Conservation (phyloP, 2,113 vertebrate genomes). For the Gopherus evgoodei region DNA sequence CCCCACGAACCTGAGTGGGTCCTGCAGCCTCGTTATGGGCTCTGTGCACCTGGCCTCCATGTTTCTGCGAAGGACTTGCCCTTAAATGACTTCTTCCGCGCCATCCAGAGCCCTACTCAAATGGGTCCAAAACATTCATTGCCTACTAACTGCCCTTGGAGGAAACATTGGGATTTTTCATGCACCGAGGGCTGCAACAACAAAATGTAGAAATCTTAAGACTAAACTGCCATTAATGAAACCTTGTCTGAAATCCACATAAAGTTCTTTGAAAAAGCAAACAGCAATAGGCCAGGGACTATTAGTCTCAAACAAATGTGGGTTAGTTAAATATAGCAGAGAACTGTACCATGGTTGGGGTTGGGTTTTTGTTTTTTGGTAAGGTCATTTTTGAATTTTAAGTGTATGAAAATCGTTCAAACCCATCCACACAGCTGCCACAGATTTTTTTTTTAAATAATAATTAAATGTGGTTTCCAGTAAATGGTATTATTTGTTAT, state of each 20-base stretch:
- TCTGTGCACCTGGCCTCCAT: neutral
- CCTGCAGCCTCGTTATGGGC: neutral
- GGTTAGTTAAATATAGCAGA: slow-evolving; percentile 18
- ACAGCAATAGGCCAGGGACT: neutral
- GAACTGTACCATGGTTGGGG: neutral
- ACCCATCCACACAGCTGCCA: slow-evolving; percentile 17
- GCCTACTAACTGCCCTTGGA: neutral
- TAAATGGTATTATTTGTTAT: slow-evolving; percentile 38
- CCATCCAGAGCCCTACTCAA: neutral
- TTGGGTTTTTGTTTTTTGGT: neutral
- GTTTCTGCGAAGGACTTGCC: neutral
- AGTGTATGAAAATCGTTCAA: slow-evolving; percentile 26
- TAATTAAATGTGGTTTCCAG: slow-evolving; percentile 57
- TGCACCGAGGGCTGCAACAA: neutral
- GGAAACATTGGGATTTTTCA: neutral
- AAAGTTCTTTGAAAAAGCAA: slow-evolving; percentile 1
- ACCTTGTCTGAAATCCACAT: slow-evolving; percentile 3
- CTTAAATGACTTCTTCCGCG: neutral
- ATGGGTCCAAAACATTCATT: neutral
- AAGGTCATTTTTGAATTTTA: slow-evolving; percentile 28
- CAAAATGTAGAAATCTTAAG: neutral
- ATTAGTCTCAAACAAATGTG: neutral
- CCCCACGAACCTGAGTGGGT: neutral
- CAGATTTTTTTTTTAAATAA: neutral
- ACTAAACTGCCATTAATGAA: neutral